phyloP scores from a whole-genome alignment of 2,797 vertebrate genomes.

The Spinibarbus caldwelli region DNA sequence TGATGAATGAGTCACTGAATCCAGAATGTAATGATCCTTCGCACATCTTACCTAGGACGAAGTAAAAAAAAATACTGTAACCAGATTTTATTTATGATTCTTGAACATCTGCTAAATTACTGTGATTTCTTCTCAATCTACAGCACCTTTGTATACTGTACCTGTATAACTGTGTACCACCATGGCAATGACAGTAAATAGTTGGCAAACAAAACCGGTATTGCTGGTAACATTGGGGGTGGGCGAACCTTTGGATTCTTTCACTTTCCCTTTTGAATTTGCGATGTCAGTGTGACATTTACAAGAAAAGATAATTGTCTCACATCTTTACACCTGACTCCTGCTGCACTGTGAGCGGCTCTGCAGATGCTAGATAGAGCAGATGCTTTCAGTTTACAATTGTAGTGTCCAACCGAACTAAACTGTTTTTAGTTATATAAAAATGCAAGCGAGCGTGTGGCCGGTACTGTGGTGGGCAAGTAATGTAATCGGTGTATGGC shows the following conservation, averaged over 20 bases:
- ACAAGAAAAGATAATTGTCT: not conserved
- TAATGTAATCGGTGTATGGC: not conserved
- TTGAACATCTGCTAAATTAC: not conserved
- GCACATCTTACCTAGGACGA: not conserved
- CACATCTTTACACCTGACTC: not conserved
- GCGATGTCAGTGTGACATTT: not conserved
- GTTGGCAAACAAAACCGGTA: not conserved
- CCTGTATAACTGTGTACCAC: not conserved
- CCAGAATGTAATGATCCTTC: not conserved
- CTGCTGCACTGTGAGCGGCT: not conserved
- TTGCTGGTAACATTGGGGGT: not conserved
- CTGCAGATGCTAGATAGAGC: not conserved
- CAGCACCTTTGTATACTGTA: not conserved
- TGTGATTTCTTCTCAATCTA: not conserved
- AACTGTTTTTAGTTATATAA: not conserved
- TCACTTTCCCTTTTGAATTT: not conserved
- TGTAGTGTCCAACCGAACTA: not conserved
- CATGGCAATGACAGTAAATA: not conserved
- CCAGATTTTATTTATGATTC: not conserved
- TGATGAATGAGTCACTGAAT: too few species aligned
- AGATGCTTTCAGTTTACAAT: not conserved
- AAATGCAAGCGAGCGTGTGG: not conserved
- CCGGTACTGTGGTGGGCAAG: not conserved
- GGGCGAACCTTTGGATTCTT: not conserved
- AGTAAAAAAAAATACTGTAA: not conserved